These are phyloP conservation scores for Erpornis zantholeuca DNA, from an alignment of 2,113 vertebrate genomes.

Conservation along the genomic window DNA sequence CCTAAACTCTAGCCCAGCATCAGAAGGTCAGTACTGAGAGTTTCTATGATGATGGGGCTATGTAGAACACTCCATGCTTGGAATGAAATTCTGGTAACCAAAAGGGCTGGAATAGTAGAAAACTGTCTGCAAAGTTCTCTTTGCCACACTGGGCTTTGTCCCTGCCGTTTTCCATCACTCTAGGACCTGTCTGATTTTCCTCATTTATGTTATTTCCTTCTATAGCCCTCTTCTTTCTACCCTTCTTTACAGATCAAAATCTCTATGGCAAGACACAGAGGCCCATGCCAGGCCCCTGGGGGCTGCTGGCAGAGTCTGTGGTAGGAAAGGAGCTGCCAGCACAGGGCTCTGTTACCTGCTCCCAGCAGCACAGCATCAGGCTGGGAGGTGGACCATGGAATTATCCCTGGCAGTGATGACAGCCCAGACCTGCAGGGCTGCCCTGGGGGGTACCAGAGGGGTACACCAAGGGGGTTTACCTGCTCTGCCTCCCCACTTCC, in stretches of 20 bases:
- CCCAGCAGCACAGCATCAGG: neutral
- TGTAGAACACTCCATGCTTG: neutral
- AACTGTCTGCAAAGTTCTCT: neutral
- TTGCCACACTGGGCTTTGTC: neutral
- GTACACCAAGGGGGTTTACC: neutral
- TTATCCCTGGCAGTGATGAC: rapidly evolving
- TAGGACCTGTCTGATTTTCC: neutral
- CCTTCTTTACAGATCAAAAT: neutral
- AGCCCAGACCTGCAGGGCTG: neutral
- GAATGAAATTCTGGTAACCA: neutral
- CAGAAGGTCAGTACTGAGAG: neutral
- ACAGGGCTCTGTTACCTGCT: neutral
- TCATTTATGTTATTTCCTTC: neutral
- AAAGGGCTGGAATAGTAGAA: neutral
- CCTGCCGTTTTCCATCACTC: neutral
- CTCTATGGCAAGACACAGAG: rapidly evolving
- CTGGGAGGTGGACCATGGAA: neutral
- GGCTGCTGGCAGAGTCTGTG: neutral
- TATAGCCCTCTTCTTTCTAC: neutral
- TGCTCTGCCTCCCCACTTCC: neutral
- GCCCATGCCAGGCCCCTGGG: neutral
- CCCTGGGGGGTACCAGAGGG: neutral
- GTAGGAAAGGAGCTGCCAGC: neutral
- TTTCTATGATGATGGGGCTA: neutral
- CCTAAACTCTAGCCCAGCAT: neutral